Conservation (phyloP, 2,888 invertebrate genomes). For the Lepas anatifera region DNA sequence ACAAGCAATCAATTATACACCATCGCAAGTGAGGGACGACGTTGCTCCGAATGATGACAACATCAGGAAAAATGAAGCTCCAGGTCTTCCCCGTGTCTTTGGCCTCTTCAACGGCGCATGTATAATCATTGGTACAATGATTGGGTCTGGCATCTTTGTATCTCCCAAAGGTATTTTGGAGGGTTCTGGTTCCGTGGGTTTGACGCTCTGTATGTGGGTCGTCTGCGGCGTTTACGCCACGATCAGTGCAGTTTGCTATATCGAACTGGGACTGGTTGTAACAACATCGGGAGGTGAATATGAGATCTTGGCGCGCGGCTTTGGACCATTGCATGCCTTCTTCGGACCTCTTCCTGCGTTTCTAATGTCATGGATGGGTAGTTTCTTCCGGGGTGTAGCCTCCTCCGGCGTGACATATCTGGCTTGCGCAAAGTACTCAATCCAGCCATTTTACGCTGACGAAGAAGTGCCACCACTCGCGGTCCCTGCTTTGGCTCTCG, state of each 20-base stretch:
- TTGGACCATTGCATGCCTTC: constrained; percentile 47
- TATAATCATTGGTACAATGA: constrained; percentile 69
- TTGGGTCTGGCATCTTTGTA: constrained; percentile 80
- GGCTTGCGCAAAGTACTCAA: constrained; percentile 60
- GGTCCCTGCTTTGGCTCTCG: constrained; percentile 21
- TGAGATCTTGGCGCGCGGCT: constrained; percentile 61
- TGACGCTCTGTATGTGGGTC: constrained; percentile 65
- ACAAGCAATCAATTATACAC: too few species aligned
- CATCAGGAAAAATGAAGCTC: too few species aligned
- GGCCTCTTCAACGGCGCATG: constrained; percentile 70
- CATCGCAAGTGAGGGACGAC: too few species aligned
- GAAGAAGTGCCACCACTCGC: constrained; percentile 23
- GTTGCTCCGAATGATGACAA: too few species aligned
- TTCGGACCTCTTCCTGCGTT: too few species aligned
- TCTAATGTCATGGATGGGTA: constrained; percentile 63
- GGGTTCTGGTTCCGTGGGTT: constrained; percentile 64
- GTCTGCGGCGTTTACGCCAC: constrained; percentile 64
- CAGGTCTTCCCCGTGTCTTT: too few species aligned
- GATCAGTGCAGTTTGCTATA: constrained; percentile 66
- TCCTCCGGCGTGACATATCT: constrained; percentile 63
- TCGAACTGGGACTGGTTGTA: too few species aligned
- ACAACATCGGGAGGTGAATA: constrained; percentile 71
- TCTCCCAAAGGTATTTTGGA: constrained; percentile 63
- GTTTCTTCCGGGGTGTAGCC: constrained; percentile 57
- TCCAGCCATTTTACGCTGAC: constrained; percentile 11